Evolutionary conservation across 2,797 vertebrate species (phyloP).

Genomic region (Hyperoplus lanceolatus): DNA sequence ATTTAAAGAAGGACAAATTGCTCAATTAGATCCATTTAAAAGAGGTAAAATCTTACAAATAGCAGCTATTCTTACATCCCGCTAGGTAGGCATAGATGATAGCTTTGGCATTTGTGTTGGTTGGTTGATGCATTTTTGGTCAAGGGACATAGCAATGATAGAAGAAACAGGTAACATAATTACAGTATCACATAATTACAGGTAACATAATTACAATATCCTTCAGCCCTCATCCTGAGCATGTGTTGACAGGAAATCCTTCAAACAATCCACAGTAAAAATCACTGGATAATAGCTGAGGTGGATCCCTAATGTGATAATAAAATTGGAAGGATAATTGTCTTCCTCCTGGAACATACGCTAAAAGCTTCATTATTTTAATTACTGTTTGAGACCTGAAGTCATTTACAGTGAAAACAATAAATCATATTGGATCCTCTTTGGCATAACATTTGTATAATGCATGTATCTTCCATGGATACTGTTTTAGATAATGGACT

Average conservation of each 20-base stretch:
- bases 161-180: not conserved
- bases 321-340: conserved; percentile 35
- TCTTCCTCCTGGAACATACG: conserved; percentile 28
- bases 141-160: not conserved
- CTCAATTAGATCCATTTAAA: conserved; percentile 10
- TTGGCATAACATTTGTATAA: not conserved
- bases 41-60: conserved; percentile 4
- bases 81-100: not conserved
- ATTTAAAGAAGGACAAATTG: not conserved
- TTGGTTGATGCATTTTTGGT: not conserved
- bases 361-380: conserved; percentile 37
- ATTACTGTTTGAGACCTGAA: conserved; percentile 36
- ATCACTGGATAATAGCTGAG: conserved; percentile 25
- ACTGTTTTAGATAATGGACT: not conserved
- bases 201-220: not conserved
- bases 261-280: conserved; percentile 7
- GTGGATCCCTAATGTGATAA: conserved; percentile 30
- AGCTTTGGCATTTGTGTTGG: not conserved
- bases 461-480: not conserved
- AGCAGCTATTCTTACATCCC: not conserved
- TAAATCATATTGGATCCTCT: conserved; percentile 29
- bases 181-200: no score
- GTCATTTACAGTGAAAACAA: conserved; percentile 28
- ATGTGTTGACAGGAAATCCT: conserved; percentile 9
- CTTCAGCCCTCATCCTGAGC: conserved; percentile 1